phyloP scores from a whole-genome alignment of 2,888 invertebrate genomes.

The Agrotis puta region DNA sequence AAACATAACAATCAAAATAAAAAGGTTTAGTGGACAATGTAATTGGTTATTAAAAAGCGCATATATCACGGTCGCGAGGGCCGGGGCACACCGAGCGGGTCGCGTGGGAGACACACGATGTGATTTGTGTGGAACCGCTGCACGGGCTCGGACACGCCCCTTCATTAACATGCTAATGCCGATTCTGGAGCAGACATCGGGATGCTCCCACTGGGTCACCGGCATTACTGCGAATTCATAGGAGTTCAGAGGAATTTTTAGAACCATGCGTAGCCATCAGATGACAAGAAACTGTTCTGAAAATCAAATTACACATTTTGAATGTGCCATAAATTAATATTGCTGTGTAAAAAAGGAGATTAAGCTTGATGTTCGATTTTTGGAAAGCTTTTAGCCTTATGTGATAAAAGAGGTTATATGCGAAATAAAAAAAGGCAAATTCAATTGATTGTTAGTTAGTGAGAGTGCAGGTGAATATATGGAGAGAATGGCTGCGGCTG shows the following conservation, averaged over 20 bases:
- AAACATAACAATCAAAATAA: slow-evolving; percentile 49
- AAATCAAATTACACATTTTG: too few relatives aligned
- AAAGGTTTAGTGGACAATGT: slow-evolving; percentile 77
- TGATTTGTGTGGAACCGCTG: slow-evolving; percentile 80
- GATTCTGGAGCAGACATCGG: slow-evolving; percentile 77
- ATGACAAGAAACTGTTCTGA: neutral
- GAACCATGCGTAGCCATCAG: neutral
- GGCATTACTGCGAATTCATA: slow-evolving; percentile 32
- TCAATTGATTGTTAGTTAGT: slow-evolving; percentile 60
- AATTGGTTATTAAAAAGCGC: slow-evolving; percentile 89
- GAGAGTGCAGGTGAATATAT: slow-evolving; percentile 64
- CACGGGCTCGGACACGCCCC: slow-evolving; percentile 77
- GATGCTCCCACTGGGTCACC: slow-evolving; percentile 66
- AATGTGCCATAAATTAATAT: too few relatives aligned
- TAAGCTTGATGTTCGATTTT: neutral
- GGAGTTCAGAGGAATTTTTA: neutral
- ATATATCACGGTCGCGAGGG: slow-evolving; percentile 80
- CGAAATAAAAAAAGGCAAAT: slow-evolving; percentile 46
- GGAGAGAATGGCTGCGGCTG: slow-evolving; percentile 52
- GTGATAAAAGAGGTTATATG: slow-evolving; percentile 14
- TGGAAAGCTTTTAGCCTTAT: neutral
- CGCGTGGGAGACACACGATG: slow-evolving; percentile 79
- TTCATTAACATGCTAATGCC: slow-evolving; percentile 90
- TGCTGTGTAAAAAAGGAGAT: too few relatives aligned
- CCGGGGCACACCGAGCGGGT: slow-evolving; percentile 60